Evolutionary conservation across 1,140 invertebrate species (phyloP).

Genomic region (Vanessa tameamea): DNA sequence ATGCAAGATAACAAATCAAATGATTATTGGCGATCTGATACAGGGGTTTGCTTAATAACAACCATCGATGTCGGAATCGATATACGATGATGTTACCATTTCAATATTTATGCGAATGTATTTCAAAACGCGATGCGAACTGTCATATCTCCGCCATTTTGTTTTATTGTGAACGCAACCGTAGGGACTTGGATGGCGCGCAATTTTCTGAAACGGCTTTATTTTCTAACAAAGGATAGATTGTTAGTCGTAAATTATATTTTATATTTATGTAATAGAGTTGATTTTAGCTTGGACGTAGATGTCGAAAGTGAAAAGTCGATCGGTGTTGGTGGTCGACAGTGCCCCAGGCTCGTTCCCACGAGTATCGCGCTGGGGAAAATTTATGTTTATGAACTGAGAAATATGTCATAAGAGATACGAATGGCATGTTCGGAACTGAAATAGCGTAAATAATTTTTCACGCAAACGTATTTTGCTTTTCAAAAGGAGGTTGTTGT

Average conservation of each 20-base stretch:
- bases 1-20: constrained; percentile 38
- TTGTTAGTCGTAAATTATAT: constrained; percentile 26
- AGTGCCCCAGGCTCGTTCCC: constrained; percentile 67
- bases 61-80: constrained; percentile 46
- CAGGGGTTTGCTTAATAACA: constrained; percentile 40
- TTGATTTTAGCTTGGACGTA: constrained; percentile 39
- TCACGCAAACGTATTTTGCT: constrained; percentile 60
- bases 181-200: constrained; percentile 52
- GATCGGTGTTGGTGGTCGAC: constrained; percentile 73
- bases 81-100: constrained; percentile 64
- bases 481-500: constrained; percentile 21
- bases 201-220: constrained; percentile 77
- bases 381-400: constrained; percentile 79
- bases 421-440: constrained; percentile 68
- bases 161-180: constrained; percentile 69
- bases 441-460: constrained; percentile 79
- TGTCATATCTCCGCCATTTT: constrained; percentile 61
- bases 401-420: constrained; percentile 79
- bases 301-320: constrained; percentile 74
- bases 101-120: constrained; percentile 61
- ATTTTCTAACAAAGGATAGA: constrained; percentile 62
- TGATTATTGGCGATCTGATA: constrained; percentile 32
- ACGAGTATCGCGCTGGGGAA: constrained; percentile 75
- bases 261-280: constrained; percentile 34
- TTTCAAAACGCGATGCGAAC: constrained; percentile 43